Evolutionary conservation across 1,140 invertebrate species (phyloP), one percentile per base, ranked within the genome.

Genomic region (Tetramorium parvispinum): DNA sequence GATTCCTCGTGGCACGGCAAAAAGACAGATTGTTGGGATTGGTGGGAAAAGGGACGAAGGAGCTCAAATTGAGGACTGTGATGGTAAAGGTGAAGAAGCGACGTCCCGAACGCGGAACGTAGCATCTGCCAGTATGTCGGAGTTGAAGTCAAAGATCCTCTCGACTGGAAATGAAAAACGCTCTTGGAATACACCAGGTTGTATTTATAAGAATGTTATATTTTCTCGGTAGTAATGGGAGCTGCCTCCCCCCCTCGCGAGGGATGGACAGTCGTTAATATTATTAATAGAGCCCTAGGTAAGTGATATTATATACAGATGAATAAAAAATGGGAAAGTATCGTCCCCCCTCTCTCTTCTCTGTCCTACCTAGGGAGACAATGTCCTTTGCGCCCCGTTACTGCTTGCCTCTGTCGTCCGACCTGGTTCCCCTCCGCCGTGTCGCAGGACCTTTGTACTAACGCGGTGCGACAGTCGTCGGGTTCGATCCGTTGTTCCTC

Each of bases 161-260:
- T 21, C 13, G 18, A n/a, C 85, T 89, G 81, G 59, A 76, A 76
- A 51, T 76, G 51, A 90, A 85, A 91, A 73, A 85, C 79, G 46
- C 86, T 70, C 51, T 75, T 85, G 70, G 79, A 86, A 90, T 78
- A 71, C 63, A 76, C 46, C 27, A 65, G 90, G 27, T 91, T 91
- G 93, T 94, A 94, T 94, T 94, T 94, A 95, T 95, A 95, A 95
- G 94, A 95, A 95, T 95, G 94, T 95, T 91, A 92, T 91, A 92
- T 91, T 92, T 92, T 89, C 88, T 93, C 91, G 79, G 91, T 94
- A 94, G 91, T 95, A 94, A 95, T 95, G 93, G 92, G 93, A 93
- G 89, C 89, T 37, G 7, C 57, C 8, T 16, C 18, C 13, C 53
- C 92, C 91, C 94, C 94, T 92, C 92, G 91, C 82, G 91, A 83